Conservation (phyloP, 2,113 vertebrate genomes). For the Centropristis striata region DNA sequence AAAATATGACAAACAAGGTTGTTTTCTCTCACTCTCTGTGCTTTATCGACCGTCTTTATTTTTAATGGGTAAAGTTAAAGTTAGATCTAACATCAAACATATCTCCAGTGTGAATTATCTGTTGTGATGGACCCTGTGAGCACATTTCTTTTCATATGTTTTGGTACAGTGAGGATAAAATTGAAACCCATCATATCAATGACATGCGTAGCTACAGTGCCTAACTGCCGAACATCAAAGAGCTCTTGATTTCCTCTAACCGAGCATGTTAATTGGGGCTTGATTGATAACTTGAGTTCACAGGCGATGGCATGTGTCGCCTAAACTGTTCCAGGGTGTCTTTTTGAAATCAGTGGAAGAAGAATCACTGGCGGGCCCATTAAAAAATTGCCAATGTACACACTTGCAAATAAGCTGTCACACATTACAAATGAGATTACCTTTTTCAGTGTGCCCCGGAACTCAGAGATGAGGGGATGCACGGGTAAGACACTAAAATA, state of each 20-base stretch:
- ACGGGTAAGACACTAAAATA: conserved; percentile 77
- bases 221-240: conserved; percentile 74
- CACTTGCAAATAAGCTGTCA: conserved; percentile 87
- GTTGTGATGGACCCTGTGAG: conserved; percentile 60
- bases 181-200: conserved; percentile 61
- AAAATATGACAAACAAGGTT: conserved; percentile 36
- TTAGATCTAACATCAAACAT: conserved; percentile 34
- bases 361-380: conserved; percentile 81
- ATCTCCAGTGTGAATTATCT: conserved; percentile 28
- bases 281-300: conserved; percentile 86
- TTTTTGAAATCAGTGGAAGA: conserved; percentile 82
- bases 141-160: conserved; percentile 45
- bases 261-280: conserved; percentile 82
- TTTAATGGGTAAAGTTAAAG: conserved; percentile 30
- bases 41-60: neutral
- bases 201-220: conserved; percentile 59
- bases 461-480: conserved; percentile 78
- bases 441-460: conserved; percentile 82
- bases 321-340: conserved; percentile 83
- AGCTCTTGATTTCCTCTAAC: conserved; percentile 67
- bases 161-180: conserved; percentile 53
- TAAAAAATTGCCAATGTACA: conserved; percentile 80
- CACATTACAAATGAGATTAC: conserved; percentile 90
- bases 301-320: conserved; percentile 79
- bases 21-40: conserved; percentile 25